Evolutionary conservation across 2,797 vertebrate species (phyloP).

Genomic region (Hydrocynus forskahlii): DNA sequence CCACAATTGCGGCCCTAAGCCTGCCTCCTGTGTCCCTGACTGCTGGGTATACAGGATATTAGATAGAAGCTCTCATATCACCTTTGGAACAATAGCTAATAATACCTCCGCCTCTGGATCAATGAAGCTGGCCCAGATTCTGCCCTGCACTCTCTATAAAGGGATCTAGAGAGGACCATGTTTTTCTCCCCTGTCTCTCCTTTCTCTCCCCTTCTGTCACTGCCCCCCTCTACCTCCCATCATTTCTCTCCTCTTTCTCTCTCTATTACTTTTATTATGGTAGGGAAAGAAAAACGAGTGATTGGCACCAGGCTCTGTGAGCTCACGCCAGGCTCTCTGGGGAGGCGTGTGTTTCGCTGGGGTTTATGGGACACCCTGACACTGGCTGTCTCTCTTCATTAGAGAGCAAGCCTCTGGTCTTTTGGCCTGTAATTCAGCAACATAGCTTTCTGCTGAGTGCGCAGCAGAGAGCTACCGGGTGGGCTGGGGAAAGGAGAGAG

Average conservation of each 20-base stretch:
- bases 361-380: slow-evolving; percentile 62
- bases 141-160: slow-evolving; percentile 77
- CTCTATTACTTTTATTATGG: slow-evolving; percentile 78
- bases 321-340: slow-evolving; percentile 42
- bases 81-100: slow-evolving; percentile 76
- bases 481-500: slow-evolving; percentile 61
- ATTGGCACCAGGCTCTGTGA: slow-evolving; percentile 63
- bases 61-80: slow-evolving; percentile 78
- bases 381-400: slow-evolving; percentile 76
- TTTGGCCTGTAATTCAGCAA: slow-evolving; percentile 76
- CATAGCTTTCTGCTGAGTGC: slow-evolving; percentile 75
- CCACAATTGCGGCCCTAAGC: slow-evolving; percentile 13
- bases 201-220: neutral
- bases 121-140: slow-evolving; percentile 82
- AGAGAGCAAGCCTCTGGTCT: slow-evolving; percentile 54
- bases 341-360: slow-evolving; percentile 49
- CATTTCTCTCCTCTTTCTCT: neutral
- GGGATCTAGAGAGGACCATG: slow-evolving; percentile 76
- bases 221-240: neutral
- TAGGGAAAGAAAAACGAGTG: slow-evolving; percentile 77
- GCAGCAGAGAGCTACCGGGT: slow-evolving; percentile 68
- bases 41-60: slow-evolving; percentile 71
- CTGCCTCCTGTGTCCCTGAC: slow-evolving; percentile 53
- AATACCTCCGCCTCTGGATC: slow-evolving; percentile 81
- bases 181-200: slow-evolving; percentile 6